Percentiles rank a stretch among this genome's conserved stretches.
Conservation (phyloP, 2,113 vertebrate species). For the Smithornis capensis region DNA sequence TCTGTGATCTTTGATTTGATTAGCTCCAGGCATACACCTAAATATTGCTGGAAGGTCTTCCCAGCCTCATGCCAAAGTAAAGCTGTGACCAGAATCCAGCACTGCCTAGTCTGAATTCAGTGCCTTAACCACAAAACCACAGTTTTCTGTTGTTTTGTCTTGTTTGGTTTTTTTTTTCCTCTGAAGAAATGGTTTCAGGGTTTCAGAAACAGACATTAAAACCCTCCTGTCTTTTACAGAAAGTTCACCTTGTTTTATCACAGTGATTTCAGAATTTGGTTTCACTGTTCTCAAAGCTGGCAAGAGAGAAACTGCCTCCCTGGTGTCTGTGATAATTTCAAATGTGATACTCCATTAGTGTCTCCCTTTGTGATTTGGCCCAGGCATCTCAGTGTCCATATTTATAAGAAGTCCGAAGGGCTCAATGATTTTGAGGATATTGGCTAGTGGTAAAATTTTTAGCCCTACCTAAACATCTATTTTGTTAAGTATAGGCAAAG, state of each 20-base stretch:
- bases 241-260: not conserved
- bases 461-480: not conserved
- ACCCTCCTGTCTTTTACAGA: not conserved
- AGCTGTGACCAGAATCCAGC: not conserved
- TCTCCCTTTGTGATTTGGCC: not conserved
- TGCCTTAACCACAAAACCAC: not conserved
- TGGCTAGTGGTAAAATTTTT: not conserved
- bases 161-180: not conserved
- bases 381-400: not conserved
- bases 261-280: not conserved
- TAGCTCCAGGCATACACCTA: not conserved
- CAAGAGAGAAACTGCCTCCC: not conserved
- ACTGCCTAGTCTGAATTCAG: not conserved
- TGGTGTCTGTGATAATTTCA: not conserved
- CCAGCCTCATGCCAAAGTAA: not conserved
- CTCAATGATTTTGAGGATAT: not conserved
- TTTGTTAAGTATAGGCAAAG: not conserved
- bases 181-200: not conserved
- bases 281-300: not conserved
- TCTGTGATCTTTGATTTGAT: not conserved
- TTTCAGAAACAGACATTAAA: not conserved
- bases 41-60: not conserved
- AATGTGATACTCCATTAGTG: not conserved
- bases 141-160: not conserved
- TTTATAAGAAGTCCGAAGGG: not conserved